Base-by-base conservation (phyloP, 2,797 vertebrate genomes). In the Rhinatrema bivittatum region DNA sequence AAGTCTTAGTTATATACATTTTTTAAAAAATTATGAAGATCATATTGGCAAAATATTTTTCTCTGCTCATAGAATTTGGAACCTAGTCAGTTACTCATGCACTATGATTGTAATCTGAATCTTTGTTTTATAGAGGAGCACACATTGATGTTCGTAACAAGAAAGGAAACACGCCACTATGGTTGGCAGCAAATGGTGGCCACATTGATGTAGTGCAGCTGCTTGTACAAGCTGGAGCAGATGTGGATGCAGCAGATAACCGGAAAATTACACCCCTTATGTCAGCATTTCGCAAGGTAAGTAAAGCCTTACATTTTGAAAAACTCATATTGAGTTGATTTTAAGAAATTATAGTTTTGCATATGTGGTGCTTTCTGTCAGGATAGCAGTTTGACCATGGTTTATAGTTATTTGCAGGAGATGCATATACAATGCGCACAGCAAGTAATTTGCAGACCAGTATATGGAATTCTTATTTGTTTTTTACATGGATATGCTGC, bases 101-200 rank as follows among this genome's bases (percentile, higher is more conserved):
- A n/a, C n/a, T n/a, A n/a, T n/a, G n/a, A n/a, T n/a, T n/a, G n/a
- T n/a, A n/a, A n/a, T n/a, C n/a, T n/a, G n/a, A n/a, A n/a, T n/a
- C n/a, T n/a, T n/a, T 29, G 33, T 37, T 9, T 34, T 72, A 36
- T 25, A 99, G 95, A 60, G 93, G 92, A 42, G 91, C 95, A 5
- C 94, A 99, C 66, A 98, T 99, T 10, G 95, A 99, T 10, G 95
- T 99, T 36, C 88, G 93, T 26, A 99, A 99, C 76, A 99, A 99
- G 82, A 99, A 99, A 68, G 95, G 95, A 64, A 99, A 99, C 77
- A 99, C 95, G 4, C 95, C 95, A 9, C 84, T 98, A 19, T 99
- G 95, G 95, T 55, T 99, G 54, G 94, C 95, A 41, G 94, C 94
- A 14, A 99, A 94, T 2, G 94, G 95, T 0, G 95, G 95, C 19